Evolutionary conservation across 2,888 invertebrate species (phyloP).

Genomic region (Azorinus chamasolen): DNA sequence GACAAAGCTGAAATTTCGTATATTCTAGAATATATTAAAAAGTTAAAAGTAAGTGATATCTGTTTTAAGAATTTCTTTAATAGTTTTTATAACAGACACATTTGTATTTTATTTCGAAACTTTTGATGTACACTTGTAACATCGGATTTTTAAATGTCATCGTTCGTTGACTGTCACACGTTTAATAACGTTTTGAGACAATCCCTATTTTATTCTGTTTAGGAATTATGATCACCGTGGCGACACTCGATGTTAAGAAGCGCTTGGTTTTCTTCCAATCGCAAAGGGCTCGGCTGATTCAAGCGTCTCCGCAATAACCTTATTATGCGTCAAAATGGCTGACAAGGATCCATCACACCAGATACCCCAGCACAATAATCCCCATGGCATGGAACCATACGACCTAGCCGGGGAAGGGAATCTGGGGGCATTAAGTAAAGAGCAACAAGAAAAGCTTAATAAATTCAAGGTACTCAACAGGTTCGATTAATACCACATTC

Average conservation of each 20-base stretch:
- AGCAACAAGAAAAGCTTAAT: constrained; percentile 85
- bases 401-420: constrained; percentile 82
- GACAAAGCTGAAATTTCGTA: too few relatives aligned
- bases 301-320: constrained; percentile 38
- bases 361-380: constrained; percentile 81
- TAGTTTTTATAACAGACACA: too few relatives aligned
- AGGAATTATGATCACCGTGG: constrained; percentile 15
- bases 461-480: constrained; percentile 85
- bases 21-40: too few relatives aligned
- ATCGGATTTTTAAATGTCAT: not conserved
- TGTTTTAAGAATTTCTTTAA: too few relatives aligned
- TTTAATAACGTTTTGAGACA: constrained; percentile 10
- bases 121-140: not conserved
- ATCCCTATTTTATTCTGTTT: constrained; percentile 1
- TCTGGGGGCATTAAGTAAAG: constrained; percentile 84
- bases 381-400: constrained; percentile 85
- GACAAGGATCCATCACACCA: constrained; percentile 58
- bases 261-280: constrained; percentile 1
- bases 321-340: constrained; percentile 75
- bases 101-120: not conserved
- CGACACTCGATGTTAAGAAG: constrained; percentile 14
- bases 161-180: not conserved
- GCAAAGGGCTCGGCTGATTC: not conserved
- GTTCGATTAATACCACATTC: too few relatives aligned
- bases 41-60: too few relatives aligned